Evolutionary conservation across 2,888 invertebrate genomes (phyloP).

Genomic region (Bibio marci): DNA sequence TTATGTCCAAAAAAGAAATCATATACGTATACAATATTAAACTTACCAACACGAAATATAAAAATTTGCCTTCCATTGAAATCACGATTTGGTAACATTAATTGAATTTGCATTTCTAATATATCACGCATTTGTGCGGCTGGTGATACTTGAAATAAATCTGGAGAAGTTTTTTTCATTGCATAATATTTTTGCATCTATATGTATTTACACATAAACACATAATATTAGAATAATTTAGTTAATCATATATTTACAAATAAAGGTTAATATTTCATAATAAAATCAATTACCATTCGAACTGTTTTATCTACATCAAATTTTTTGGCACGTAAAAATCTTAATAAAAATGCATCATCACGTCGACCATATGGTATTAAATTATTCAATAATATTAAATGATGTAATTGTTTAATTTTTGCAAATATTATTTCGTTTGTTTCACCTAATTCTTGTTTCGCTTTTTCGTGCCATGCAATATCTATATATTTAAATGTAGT

Average conservation of each 20-base stretch:
- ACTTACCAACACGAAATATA: constrained; percentile 29
- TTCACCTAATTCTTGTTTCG: constrained; percentile 11
- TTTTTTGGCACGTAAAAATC: constrained; percentile 39
- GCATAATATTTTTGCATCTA: constrained; percentile 29
- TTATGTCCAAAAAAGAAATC: too few species aligned
- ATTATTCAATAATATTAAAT: constrained; percentile 6
- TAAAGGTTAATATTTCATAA: background rate
- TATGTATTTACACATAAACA: background rate
- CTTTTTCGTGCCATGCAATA: constrained; percentile 10
- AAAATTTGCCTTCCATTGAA: constrained; percentile 28
- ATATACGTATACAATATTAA: too few species aligned
- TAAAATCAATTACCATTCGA: constrained; percentile 22
- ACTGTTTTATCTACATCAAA: constrained; percentile 32
- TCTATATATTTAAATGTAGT: constrained; percentile 4
- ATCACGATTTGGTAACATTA: constrained; percentile 26
- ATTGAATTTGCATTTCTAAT: constrained; percentile 29
- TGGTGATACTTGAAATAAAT: constrained; percentile 27
- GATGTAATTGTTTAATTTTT: constrained; percentile 9
- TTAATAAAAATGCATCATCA: constrained; percentile 35
- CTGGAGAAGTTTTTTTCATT: constrained; percentile 29
- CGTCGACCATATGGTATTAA: constrained; percentile 23
- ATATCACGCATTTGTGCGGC: constrained; percentile 23
- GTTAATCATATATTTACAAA: background rate
- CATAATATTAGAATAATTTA: too few species aligned
- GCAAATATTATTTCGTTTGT: constrained; percentile 6